Evolutionary conservation across 2,888 invertebrate species (phyloP).

Genomic region (Ochropleura plecta): DNA sequence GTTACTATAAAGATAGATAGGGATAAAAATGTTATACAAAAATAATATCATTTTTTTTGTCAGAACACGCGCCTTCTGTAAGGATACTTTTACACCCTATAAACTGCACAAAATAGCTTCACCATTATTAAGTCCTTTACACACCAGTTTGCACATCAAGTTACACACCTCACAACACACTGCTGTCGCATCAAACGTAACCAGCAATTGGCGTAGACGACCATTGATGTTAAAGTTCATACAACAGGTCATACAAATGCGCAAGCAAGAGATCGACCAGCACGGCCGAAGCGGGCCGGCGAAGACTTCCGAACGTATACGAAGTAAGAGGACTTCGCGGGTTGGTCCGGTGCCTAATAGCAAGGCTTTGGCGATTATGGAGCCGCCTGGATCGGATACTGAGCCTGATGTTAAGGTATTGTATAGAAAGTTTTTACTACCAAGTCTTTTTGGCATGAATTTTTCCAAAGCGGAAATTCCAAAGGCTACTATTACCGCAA

Average conservation of each 20-base stretch:
- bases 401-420: conserved; percentile 87
- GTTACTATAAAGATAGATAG: too few relatives aligned
- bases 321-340: conserved; percentile 89
- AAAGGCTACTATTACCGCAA: background rate
- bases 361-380: conserved; percentile 89
- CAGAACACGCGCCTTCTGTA: too few relatives aligned
- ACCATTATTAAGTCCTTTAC: too few relatives aligned
- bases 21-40: too few relatives aligned
- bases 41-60: too few relatives aligned
- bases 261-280: conserved; percentile 93
- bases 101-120: too few relatives aligned
- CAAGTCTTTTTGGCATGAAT: background rate
- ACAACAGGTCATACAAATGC: conserved; percentile 91
- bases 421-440: background rate
- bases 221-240: conserved; percentile 52
- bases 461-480: background rate
- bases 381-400: conserved; percentile 91
- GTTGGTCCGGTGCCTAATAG: conserved; percentile 83
- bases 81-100: too few relatives aligned
- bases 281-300: conserved; percentile 91
- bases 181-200: conserved; percentile 24
- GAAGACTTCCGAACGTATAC: conserved; percentile 93
- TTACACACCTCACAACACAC: conserved; percentile 5
- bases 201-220: conserved; percentile 46
- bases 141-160: background rate